Percentiles rank a stretch among this genome's conserved stretches.
Conservation (phyloP, 2,113 vertebrate genomes). For the Alexandromys fortis region DNA sequence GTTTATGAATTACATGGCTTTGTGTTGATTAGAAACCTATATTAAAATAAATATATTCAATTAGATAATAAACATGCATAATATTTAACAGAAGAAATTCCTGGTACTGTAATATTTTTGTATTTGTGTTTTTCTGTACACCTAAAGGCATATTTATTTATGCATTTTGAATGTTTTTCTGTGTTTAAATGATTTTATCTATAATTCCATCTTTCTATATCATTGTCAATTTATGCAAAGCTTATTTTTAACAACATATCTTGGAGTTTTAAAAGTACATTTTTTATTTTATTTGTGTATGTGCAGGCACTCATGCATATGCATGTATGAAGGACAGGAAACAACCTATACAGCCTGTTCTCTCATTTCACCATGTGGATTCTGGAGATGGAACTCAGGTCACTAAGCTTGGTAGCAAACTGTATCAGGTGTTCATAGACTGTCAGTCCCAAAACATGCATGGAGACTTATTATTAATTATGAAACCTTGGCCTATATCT, state of each 20-base stretch:
- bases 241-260: neutral
- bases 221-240: neutral
- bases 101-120: neutral
- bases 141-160: neutral
- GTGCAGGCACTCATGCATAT: neutral
- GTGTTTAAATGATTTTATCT: neutral
- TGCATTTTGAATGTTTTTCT: slow-evolving; percentile 22
- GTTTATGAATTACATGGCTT: neutral
- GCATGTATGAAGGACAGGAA: neutral
- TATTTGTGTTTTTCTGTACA: neutral
- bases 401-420: neutral
- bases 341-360: neutral
- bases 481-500: neutral
- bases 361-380: neutral
- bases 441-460: neutral
- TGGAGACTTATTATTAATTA: neutral
- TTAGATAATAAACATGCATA: neutral
- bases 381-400: neutral
- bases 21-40: neutral
- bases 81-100: slow-evolving; percentile 2
- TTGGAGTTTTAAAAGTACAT: neutral
- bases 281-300: neutral
- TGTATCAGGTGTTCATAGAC: neutral
- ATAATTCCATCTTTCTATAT: neutral
- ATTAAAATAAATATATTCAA: slow-evolving; percentile 10